phyloP scores from a whole-genome alignment of 2,113 vertebrate species.

The Corythaixoides concolor region DNA sequence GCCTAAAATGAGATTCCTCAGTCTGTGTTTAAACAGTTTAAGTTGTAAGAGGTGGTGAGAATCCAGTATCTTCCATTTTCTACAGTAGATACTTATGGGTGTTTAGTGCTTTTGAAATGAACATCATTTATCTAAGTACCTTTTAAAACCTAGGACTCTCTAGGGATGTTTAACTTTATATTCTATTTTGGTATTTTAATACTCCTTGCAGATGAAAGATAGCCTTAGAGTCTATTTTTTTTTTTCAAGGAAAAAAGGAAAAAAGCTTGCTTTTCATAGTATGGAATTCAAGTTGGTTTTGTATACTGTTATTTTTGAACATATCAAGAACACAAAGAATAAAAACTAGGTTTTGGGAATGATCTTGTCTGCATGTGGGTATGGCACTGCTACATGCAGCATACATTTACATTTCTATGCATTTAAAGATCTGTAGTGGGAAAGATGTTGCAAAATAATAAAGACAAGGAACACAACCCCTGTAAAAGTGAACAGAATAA shows the following conservation, averaged over 20 bases:
- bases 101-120: not conserved
- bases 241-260: not conserved
- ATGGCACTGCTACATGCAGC: not conserved
- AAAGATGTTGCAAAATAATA: not conserved
- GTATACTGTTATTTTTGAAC: not conserved
- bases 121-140: not conserved
- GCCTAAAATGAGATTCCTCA: not conserved
- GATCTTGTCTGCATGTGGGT: not conserved
- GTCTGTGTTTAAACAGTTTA: not conserved
- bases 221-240: not conserved
- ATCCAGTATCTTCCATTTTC: not conserved
- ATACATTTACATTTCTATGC: not conserved
- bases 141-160: not conserved
- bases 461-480: not conserved
- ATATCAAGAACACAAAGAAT: not conserved
- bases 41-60: not conserved
- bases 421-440: not conserved
- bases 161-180: not conserved
- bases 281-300: not conserved
- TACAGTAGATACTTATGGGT: not conserved
- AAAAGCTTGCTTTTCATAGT: not conserved
- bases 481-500: not conserved
- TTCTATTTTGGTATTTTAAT: not conserved
- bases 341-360: not conserved
- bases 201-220: not conserved